These are phyloP conservation scores for Dolomedes plantarius DNA, from an alignment of 2,888 invertebrate species.

Conservation along the genomic window DNA sequence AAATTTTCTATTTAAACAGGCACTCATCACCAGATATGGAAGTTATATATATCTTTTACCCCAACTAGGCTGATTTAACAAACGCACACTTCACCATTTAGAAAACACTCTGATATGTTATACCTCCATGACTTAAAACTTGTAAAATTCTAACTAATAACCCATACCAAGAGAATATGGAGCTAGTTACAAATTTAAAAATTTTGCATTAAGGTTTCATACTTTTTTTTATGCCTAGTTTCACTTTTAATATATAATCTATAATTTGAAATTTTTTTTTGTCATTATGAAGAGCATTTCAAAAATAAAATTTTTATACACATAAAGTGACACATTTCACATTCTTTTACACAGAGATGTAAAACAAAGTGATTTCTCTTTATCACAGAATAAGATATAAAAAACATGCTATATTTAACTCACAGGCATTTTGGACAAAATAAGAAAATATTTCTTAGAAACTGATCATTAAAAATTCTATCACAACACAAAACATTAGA, in stretches of 20 bases:
- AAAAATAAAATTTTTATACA: neutral
- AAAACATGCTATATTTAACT: neutral
- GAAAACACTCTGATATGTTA: too few species aligned
- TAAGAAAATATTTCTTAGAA: neutral
- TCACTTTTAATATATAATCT: neutral
- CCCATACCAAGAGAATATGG: neutral
- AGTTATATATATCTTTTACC: neutral
- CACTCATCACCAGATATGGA: constrained; percentile 28
- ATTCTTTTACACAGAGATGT: neutral
- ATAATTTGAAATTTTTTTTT: neutral
- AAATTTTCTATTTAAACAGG: neutral
- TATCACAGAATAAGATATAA: constrained; percentile 4
- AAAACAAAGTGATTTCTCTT: neutral
- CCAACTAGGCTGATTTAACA: neutral
- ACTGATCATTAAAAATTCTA: neutral
- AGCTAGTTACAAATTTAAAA: neutral
- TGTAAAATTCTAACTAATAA: neutral
- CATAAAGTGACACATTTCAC: neutral
- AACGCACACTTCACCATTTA: neutral
- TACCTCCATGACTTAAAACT: too few species aligned
- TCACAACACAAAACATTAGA: neutral
- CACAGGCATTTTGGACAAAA: neutral
- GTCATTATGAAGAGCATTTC: neutral
- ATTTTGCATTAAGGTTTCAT: too few species aligned
- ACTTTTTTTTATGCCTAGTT: too few species aligned